Base-by-base conservation (phyloP, 1,140 invertebrate genomes). In the Hycleus phaleratus region DNA sequence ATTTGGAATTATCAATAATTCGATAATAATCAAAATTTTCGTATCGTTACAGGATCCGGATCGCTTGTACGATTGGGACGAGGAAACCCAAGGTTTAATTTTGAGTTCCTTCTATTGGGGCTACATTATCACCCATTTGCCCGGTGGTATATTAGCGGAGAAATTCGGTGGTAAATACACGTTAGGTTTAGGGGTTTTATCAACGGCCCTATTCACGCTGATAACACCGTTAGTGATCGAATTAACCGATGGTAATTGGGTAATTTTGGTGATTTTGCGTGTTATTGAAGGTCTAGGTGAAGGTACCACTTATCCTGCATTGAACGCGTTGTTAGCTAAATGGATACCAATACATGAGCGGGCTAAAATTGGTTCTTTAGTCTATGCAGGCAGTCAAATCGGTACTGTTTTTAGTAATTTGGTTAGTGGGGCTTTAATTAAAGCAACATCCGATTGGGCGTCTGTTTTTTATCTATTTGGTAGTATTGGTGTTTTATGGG, bases 391-490 rank as follows among this genome's bases (percentile, higher is more conserved):
- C 7, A 82, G 85, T 4, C 83, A 80, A 68, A 68, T 74, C 38
- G 68, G 71, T 54, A 90, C 87, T 11, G 87, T 92, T n/a, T 76
- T 90, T n/a, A 85, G 88, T 2, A 86, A 87, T n/a, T 77, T 82
- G 0, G 59, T 89, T 1, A 87, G 85, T 10, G 89, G 89, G 6
- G 71, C 85, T 9, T 76, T 89, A 2, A 78, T 90, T 9, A 76
- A 84, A 57, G 75, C 83, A 57, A 78, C 78, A 1, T 77, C 81
- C 8, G 82, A 84, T 25, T 92, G 89, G 89, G 79, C 84, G 2
- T 80, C 82, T 0, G 87, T 91, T 0, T 93, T 91, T 73, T 93
- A 92, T 69, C 78, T 91, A 6, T 94, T 93, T 74, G 91, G 91
- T 62, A 78, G 78, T 48, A 66, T 87, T 0, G 86, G 86, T 4